These are phyloP conservation scores for Oxygymnocypris stewartii DNA, from an alignment of 2,113 vertebrate species.

Conservation along the genomic window DNA sequence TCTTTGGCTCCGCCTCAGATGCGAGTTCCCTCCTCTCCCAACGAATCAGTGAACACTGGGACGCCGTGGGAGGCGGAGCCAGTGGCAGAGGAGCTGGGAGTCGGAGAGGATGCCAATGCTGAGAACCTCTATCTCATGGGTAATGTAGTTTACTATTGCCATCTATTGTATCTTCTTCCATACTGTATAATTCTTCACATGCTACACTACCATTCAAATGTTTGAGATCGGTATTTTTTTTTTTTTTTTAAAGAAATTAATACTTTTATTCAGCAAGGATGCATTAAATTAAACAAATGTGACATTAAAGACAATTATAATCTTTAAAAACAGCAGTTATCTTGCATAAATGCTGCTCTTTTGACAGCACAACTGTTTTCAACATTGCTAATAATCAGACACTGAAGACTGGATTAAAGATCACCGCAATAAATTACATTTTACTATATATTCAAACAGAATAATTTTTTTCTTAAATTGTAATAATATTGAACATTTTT, in stretches of 20 bases:
- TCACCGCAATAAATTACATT: background rate
- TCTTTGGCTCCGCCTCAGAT: conserved; percentile 55
- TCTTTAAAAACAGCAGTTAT: background rate
- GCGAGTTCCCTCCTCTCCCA: conserved; percentile 77
- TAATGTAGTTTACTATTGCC: conserved; percentile 51
- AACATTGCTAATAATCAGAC: background rate
- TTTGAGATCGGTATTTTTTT: background rate
- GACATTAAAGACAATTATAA: background rate
- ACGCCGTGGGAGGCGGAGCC: conserved; percentile 82
- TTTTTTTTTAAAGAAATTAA: background rate
- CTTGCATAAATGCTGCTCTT: background rate
- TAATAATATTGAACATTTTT: background rate
- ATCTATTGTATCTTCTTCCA: background rate
- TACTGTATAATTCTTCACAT: background rate
- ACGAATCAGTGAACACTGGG: conserved; percentile 73
- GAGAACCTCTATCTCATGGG: conserved; percentile 94
- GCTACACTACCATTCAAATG: background rate
- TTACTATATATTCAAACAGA: background rate
- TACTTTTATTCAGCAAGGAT: background rate
- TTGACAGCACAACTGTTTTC: background rate
- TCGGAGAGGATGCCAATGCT: conserved; percentile 81
- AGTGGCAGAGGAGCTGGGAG: conserved; percentile 77
- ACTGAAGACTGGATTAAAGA: background rate
- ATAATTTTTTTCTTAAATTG: background rate
- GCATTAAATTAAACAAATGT: background rate